phyloP scores from a whole-genome alignment of 2,113 vertebrate genomes.

The Phalacrocorax brasilianus region DNA sequence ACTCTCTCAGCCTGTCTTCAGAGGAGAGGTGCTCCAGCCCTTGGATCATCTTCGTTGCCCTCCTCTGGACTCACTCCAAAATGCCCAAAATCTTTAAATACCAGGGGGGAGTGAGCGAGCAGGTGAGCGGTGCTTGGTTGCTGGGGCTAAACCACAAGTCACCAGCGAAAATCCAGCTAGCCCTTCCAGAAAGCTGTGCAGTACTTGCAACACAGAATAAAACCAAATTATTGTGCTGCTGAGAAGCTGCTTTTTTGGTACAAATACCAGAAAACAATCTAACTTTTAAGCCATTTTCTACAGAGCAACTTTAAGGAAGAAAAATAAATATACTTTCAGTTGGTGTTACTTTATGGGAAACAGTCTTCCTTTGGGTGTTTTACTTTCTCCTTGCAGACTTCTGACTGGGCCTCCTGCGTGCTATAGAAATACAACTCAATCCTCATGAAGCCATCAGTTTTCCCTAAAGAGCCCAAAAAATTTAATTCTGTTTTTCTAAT shows the following conservation, averaged over 20 bases:
- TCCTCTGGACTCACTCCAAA: no score
- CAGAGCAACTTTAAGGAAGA: not conserved
- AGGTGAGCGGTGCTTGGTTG: no score
- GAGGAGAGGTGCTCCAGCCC: no score
- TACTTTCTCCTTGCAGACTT: not conserved
- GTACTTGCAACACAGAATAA: not conserved
- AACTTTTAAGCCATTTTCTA: not conserved
- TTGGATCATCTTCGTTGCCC: no score
- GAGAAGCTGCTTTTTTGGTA: not conserved
- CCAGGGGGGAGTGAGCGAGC: no score
- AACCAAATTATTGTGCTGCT: not conserved
- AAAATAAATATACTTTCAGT: conserved; percentile 6
- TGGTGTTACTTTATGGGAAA: not conserved
- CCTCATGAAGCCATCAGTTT: not conserved
- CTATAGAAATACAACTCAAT: not conserved
- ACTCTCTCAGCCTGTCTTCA: no score
- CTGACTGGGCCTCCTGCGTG: not conserved
- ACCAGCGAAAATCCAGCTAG: not conserved
- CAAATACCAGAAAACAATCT: not conserved
- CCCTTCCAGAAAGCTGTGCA: not conserved
- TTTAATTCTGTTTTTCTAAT: conserved; percentile 2
- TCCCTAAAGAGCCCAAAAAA: not conserved
- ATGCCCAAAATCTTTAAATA: not conserved
- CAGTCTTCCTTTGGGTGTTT: not conserved
- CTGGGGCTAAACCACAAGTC: not conserved